Percentiles rank a stretch among this genome's conserved stretches.
Conservation (phyloP, 2,888 invertebrate species). For the Diadromus collaris region DNA sequence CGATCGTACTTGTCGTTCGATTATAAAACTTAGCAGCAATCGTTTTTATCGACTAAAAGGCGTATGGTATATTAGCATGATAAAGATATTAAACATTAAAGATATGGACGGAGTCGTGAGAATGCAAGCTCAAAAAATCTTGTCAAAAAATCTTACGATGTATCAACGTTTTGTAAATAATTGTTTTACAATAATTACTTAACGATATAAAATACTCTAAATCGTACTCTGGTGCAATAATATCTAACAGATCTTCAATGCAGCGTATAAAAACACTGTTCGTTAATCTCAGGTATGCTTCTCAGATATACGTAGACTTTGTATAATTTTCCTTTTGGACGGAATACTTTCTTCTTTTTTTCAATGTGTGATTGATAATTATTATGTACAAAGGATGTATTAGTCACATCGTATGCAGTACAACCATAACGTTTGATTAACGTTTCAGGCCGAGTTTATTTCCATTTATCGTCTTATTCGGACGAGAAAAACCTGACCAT, state of each 20-base stretch:
- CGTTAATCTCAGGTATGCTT: slow-evolving; percentile 33
- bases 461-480: neutral
- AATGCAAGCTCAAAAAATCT: slow-evolving; percentile 31
- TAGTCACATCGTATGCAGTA: neutral
- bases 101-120: slow-evolving; percentile 57
- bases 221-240: slow-evolving; percentile 59
- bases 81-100: no score
- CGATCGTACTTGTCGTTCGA: slow-evolving; percentile 13
- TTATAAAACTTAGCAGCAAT: slow-evolving; percentile 7
- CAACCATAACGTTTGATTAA: neutral
- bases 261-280: slow-evolving; percentile 8
- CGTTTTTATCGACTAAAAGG: slow-evolving; percentile 17
- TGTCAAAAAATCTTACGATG: slow-evolving; percentile 10
- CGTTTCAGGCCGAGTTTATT: neutral
- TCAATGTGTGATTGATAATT: slow-evolving; percentile 18
- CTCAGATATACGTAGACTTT: slow-evolving; percentile 29
- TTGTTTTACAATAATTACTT: slow-evolving; percentile 47
- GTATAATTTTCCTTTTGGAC: slow-evolving; percentile 47
- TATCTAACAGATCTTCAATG: slow-evolving; percentile 42
- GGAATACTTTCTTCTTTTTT: slow-evolving; percentile 31
- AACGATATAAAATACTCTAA: slow-evolving; percentile 48
- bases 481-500: neutral
- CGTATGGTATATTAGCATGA: slow-evolving; percentile 20
- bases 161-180: slow-evolving; percentile 50
- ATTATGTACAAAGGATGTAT: slow-evolving; percentile 40